phyloP scores from a whole-genome alignment of 2,888 invertebrate species.

The Pammene fasciana region DNA sequence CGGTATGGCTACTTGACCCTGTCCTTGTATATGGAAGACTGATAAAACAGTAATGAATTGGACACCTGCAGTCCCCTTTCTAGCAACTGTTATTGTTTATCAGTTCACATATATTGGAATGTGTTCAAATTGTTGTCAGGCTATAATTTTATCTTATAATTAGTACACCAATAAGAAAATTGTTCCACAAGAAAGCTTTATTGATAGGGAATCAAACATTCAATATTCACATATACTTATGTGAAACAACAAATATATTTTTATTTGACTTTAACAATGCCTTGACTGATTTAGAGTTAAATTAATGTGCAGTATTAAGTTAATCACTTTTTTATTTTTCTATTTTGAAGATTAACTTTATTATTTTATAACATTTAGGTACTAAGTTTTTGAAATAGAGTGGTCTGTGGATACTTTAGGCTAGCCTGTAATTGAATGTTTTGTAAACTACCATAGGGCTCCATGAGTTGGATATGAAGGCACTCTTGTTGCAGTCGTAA shows the following conservation, averaged over 20 bases:
- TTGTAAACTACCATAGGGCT: slow-evolving; percentile 40
- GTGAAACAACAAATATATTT: slow-evolving; percentile 55
- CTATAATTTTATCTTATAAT: slow-evolving; percentile 57
- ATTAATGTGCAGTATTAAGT: slow-evolving; percentile 80
- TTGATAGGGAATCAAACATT: slow-evolving; percentile 54
- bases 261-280: slow-evolving; percentile 66
- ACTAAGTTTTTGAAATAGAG: slow-evolving; percentile 60
- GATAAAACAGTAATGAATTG: slow-evolving; percentile 24
- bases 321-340: slow-evolving; percentile 75
- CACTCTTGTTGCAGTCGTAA: slow-evolving; percentile 3
- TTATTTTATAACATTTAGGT: slow-evolving; percentile 75
- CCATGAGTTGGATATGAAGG: slow-evolving; percentile 10
- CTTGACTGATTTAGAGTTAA: slow-evolving; percentile 81
- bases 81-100: slow-evolving; percentile 28
- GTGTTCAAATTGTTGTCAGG: slow-evolving; percentile 65
- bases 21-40: slow-evolving; percentile 48
- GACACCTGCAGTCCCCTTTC: not conserved
- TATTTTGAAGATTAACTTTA: slow-evolving; percentile 71
- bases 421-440: slow-evolving; percentile 42
- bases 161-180: slow-evolving; percentile 49
- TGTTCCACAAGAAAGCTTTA: slow-evolving; percentile 59
- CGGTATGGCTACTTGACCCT: slow-evolving; percentile 65
- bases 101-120: slow-evolving; percentile 52
- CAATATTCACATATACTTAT: slow-evolving; percentile 51
- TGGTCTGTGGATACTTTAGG: slow-evolving; percentile 58